Base-by-base conservation (phyloP, 2,888 invertebrate species). In the Xanthorhoe designata region DNA sequence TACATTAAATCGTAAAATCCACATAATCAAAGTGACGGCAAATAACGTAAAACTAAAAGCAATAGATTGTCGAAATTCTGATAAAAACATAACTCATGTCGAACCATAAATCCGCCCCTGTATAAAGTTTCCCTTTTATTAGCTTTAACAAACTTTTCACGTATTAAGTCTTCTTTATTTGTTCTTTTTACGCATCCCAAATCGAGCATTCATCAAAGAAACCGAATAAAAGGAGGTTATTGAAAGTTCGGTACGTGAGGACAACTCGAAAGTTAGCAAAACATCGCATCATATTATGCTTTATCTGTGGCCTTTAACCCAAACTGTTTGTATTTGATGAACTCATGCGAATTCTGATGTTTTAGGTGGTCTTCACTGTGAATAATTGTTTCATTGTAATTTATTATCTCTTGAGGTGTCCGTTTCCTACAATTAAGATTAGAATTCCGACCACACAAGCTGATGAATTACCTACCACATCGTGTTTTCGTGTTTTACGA, bases 311-410 rank as follows among this genome's bases (percentile, higher is more conserved):
- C 74, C 75, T 72, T 62, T 65, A 64, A 67, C 70, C 72, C 58
- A 61, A 68, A 64, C 61, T 75, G 73, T 81, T 78, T 79, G 81
- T 78, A 80, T 80, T 81, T 68, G 78, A 83, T 81, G 77, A 79
- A 75, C 73, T 50, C 59, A 55, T 24, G 47, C 50, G n/a, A 62
- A 74, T 74, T 72, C 66, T 67, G 77, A 76, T 78, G 75, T 67
- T 77, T 78, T 74, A 52, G 76, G 73, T 74, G 75, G 78, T 74
- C 72, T 54, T 53, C 68, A 76, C 70, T 64, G 54, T 61, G 77
- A 77, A 79, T 74, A 64, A 61, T 61, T 61, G 53, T 58, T 64
- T 64, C 64, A 64, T 61, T 68, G 57, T 64, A 52, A 61, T 42
- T 52, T 70, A 67, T 75, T 76, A 79, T 78, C 75, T 57, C 58